These are phyloP conservation scores for Apaloderma vittatum DNA, from an alignment of 2,113 vertebrate species.

Conservation along the genomic window DNA sequence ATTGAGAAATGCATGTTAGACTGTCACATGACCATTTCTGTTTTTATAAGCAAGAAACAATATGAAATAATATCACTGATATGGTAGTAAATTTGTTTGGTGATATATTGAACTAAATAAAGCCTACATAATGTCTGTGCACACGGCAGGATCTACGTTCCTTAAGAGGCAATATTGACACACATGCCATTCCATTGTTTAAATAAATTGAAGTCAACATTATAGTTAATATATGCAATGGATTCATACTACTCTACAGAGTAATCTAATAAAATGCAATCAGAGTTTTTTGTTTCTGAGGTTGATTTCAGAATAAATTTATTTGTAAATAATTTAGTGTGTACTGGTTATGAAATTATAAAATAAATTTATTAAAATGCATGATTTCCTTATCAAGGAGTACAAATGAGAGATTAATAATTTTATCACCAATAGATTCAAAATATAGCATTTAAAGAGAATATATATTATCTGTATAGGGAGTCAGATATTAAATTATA, in stretches of 20 bases:
- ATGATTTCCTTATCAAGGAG: not conserved
- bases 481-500: not conserved
- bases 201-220: slow-evolving; percentile 1
- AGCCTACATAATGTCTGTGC: not conserved
- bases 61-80: not conserved
- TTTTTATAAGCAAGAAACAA: not conserved
- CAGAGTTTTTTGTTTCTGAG: not conserved
- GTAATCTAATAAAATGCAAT: slow-evolving; percentile 6
- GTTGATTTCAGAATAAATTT: not conserved
- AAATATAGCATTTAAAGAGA: not conserved
- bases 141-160: not conserved
- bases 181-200: not conserved
- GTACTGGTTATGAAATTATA: not conserved
- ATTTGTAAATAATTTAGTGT: not conserved
- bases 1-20: not conserved
- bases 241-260: not conserved
- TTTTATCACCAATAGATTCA: not conserved
- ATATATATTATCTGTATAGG: not conserved
- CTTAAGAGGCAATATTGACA: not conserved
- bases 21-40: not conserved
- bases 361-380: not conserved
- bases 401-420: not conserved
- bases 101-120: not conserved
- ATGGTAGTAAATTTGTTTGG: not conserved
- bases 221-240: not conserved